These are phyloP conservation scores for Ictidomys tridecemlineatus DNA, from an alignment of 2,113 vertebrate genomes.

Conservation along the genomic window DNA sequence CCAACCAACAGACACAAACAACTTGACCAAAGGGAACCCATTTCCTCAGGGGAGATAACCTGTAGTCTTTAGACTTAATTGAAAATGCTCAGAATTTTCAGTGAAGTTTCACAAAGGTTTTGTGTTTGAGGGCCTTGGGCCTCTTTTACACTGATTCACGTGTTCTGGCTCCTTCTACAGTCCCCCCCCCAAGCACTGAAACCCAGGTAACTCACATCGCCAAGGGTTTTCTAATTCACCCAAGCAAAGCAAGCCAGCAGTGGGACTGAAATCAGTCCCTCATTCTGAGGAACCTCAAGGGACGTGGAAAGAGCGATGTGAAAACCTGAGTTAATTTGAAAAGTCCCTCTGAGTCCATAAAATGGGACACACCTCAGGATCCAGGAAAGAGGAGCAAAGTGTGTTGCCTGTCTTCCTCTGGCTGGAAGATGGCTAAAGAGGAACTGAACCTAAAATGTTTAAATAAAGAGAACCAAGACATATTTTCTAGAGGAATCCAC, in stretches of 20 bases:
- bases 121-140: neutral
- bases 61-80: neutral
- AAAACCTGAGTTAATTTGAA: conserved; percentile 62
- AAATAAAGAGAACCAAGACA: conserved; percentile 15
- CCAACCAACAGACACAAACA: neutral
- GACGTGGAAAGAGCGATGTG: neutral
- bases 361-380: conserved; percentile 57
- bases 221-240: conserved; percentile 12
- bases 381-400: conserved; percentile 53
- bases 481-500: conserved; percentile 28
- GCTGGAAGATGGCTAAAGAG: conserved; percentile 23
- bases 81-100: conserved; percentile 36
- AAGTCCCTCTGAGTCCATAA: conserved; percentile 58
- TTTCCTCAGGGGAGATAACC: neutral
- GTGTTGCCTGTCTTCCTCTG: neutral
- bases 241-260: neutral
- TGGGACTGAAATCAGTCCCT: neutral
- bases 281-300: neutral
- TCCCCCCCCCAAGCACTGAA: conserved; percentile 18
- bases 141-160: neutral
- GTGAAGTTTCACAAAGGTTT: conserved; percentile 33
- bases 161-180: neutral
- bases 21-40: neutral
- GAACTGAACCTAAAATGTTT: conserved; percentile 32
- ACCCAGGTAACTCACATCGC: conserved; percentile 12